These are phyloP conservation scores for Ophiothrix spiculata DNA, from an alignment of 35 echinoderm and acorn worm genomes.

Conservation along the genomic window DNA sequence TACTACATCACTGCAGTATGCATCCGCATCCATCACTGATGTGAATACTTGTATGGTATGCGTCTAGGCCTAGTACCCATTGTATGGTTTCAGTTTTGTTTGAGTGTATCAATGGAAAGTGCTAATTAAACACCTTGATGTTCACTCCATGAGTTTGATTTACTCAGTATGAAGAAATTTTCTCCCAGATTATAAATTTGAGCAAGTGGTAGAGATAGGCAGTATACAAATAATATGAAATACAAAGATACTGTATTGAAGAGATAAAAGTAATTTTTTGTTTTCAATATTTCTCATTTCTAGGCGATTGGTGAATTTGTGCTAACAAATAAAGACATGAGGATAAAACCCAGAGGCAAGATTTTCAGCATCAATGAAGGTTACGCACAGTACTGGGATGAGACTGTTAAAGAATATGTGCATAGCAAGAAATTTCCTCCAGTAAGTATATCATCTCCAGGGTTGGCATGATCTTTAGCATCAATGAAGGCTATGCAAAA, in stretches of 20 bases:
- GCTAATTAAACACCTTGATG: too few relatives aligned
- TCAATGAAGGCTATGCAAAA: conserved; percentile 90
- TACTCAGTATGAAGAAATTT: too few relatives aligned
- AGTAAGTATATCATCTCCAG: conserved; percentile 33
- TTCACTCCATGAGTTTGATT: too few relatives aligned
- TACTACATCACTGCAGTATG: too few relatives aligned
- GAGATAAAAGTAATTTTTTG: background rate
- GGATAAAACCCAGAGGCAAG: conserved; percentile 82
- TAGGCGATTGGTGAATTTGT: conserved; percentile 95
- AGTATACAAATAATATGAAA: too few relatives aligned
- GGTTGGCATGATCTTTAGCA: conserved; percentile 64
- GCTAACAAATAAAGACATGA: conserved; percentile 75
- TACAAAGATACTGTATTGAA: background rate
- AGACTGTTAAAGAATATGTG: conserved; percentile 76
- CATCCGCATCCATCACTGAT: too few relatives aligned
- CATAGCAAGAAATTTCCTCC: conserved; percentile 79
- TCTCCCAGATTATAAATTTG: too few relatives aligned
- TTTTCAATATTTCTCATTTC: conserved; percentile 5
- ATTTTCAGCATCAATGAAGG: conserved; percentile 96
- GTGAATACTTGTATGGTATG: too few relatives aligned
- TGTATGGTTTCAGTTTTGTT: too few relatives aligned
- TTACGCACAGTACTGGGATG: conserved; percentile 82
- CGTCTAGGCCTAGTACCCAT: too few relatives aligned
- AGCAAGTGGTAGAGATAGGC: too few relatives aligned
- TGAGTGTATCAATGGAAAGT: too few relatives aligned